Conservation (phyloP, 2,797 vertebrate species). For the Betta splendens region DNA sequence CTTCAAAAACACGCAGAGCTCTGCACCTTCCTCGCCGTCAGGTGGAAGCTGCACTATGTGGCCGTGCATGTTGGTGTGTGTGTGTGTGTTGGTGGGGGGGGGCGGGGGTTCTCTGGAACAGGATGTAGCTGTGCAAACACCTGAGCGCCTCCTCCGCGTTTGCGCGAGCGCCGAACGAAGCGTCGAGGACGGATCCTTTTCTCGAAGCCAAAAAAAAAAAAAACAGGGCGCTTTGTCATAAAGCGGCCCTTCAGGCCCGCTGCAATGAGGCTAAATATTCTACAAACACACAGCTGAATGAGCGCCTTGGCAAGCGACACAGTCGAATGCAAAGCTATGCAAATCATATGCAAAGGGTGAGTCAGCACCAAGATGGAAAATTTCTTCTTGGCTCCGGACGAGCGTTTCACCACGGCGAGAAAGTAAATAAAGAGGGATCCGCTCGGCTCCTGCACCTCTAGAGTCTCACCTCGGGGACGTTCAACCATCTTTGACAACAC, state of each 20-base stretch:
- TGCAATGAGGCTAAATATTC: slow-evolving; percentile 10
- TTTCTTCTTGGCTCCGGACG: slow-evolving; percentile 39
- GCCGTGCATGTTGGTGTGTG: slow-evolving; percentile 22
- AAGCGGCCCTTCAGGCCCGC: slow-evolving; percentile 9
- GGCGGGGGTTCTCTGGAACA: slow-evolving; percentile 66
- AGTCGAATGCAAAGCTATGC: slow-evolving; percentile 71
- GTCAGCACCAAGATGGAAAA: slow-evolving; percentile 49
- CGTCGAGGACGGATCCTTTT: slow-evolving; percentile 34
- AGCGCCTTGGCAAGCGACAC: slow-evolving; percentile 43
- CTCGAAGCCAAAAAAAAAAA: slow-evolving; percentile 44
- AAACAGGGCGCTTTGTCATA: slow-evolving; percentile 20
- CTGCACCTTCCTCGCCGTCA: slow-evolving; percentile 5
- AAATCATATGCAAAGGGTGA: slow-evolving; percentile 75
- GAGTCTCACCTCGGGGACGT: too few relatives aligned
- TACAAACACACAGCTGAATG: slow-evolving; percentile 33
- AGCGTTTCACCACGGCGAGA: slow-evolving; percentile 3
- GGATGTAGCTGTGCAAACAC: slow-evolving; percentile 69
- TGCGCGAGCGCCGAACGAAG: slow-evolving; percentile 64
- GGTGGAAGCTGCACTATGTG: slow-evolving; percentile 37
- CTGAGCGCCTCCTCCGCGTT: slow-evolving; percentile 56
- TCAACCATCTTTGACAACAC: too few relatives aligned
- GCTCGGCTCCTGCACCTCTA: too few relatives aligned
- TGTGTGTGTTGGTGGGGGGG: slow-evolving; percentile 1
- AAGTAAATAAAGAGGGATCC: slow-evolving; percentile 10
- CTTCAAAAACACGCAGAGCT: too few relatives aligned